Evolutionary conservation across 2,888 invertebrate species (phyloP), one percentile per base, ranked within the genome.

Genomic region (Bombylius major): DNA sequence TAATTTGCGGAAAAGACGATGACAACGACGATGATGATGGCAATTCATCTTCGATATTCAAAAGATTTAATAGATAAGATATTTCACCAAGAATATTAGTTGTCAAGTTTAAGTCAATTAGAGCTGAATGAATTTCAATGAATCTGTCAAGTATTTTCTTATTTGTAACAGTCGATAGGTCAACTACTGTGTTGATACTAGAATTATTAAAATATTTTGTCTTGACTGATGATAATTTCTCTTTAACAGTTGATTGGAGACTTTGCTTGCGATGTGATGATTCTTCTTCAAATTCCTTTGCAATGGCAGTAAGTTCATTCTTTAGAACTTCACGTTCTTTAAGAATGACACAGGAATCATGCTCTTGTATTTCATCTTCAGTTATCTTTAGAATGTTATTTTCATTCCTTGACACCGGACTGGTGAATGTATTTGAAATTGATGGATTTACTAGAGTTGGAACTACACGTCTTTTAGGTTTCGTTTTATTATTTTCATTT

Each of bases 1-100:
- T 23, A 23, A 23, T 23, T 23, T 23, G 23, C 23, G 23, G 23
- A 23, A 23, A 23, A 23, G 23, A 23, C 23, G 23, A 23, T 23
- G 23, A 23, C 23, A 23, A 23, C 23, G 23, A 23, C 3, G 23
- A 23, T 23, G 23, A 23, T 23, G 23, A 23, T 23, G 23, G 23
- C 23, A 23, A 23, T 23, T 23, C 23, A 23, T 23, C n/a, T 50
- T 61, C 58, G 34, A 48, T 46, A 58, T 72, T 73, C 5, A 75
- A 61, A 46, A 75, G 58, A 58, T 71, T 70, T 9, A 75, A 51
- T 5, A 69, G 61, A 57, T 65, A 73, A 6, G 73, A 65, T 0
- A 75, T 58, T 55, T 75, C 75, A 45, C 65, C 68, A 0, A 75
- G 62, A 7, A 74, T 64, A 63, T 73, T 75, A 32, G 69, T 67